Conservation (phyloP, 2,797 vertebrate species). For the Iguana delicatissima region DNA sequence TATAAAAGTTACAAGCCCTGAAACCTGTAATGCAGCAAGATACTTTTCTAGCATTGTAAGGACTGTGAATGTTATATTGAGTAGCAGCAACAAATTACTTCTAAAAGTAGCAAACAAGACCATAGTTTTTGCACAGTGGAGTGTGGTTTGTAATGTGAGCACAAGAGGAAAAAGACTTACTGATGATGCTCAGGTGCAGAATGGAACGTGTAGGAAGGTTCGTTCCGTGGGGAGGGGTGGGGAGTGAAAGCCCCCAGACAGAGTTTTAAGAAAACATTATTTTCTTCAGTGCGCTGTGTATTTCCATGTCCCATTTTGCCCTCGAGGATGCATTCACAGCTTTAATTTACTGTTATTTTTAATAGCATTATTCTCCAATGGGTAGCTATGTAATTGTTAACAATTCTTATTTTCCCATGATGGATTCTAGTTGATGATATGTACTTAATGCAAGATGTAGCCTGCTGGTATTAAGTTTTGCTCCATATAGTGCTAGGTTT, state of each 20-base stretch:
- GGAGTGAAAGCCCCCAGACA: background rate
- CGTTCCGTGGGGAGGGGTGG: background rate
- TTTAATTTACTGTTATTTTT: background rate
- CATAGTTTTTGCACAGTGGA: background rate
- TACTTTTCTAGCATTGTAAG: too few species aligned
- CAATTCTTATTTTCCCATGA: constrained; percentile 15
- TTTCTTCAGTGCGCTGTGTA: background rate
- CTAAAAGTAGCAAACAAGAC: background rate
- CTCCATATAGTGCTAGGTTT: too few species aligned
- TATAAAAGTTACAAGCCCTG: too few species aligned
- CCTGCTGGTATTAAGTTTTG: background rate
- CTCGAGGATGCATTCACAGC: background rate
- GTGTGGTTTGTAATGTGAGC: background rate
- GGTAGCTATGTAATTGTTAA: background rate
- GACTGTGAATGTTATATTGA: too few species aligned
- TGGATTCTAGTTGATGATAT: background rate
- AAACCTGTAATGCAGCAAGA: too few species aligned
- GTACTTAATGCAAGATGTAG: background rate
- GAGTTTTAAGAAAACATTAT: background rate
- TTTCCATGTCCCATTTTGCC: background rate
- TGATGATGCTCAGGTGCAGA: background rate
- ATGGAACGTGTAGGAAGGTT: background rate
- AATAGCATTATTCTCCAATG: background rate
- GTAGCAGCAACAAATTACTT: too few species aligned
- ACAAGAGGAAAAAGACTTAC: background rate